Base-by-base conservation (phyloP, 2,888 invertebrate genomes). In the Agrenia bidenticulata region DNA sequence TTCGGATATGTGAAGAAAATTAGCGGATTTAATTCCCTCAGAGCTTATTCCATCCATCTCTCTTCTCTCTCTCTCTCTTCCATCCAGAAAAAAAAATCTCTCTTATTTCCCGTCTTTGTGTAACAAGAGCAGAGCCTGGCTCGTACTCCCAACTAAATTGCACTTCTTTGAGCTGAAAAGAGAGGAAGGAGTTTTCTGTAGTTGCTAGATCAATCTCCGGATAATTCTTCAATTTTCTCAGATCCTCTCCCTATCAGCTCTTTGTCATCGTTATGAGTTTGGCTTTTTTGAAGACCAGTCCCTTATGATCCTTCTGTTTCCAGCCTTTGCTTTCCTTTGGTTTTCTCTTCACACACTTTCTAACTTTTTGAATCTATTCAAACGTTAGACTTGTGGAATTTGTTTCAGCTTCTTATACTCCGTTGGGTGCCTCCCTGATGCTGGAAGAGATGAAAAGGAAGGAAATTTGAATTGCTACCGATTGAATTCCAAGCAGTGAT, bases 1-100 rank as follows among this genome's bases (percentile, higher is more conserved):
- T 68, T 66, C 60, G 67, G 71, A 72, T 70, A 74, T 71, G 70
- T 74, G 72, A 72, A 74, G 72, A 71, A 74, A 74, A 74, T 72
- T 74, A 70, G 69, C 69, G 71, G 70, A 67, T 70, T 72, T 72
- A 70, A 70, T 72, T 71, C 69, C 63, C 57, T 65, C 64, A 17
- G 64, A 67, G 66, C 56, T 64, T 66, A 64, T 64, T 41, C 41
- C 55, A 60, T 60, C 59, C 41, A 19, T 24, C 27, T 26, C 24
- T 45, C 59, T 59, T 26, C 24, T 45, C 59, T 59, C 45, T 45
- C 27, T 45, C 24, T 54, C 56, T 56, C 49, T 45, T 45, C 11
- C 32, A 32, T 42, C 26, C 26, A 42, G 51, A 63, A 63, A 50
- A 32, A 63, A 5, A 9, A 9, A 53, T 41, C 41, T 54, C 61